Percentiles rank a stretch among this genome's conserved stretches.
These are phyloP conservation scores for Sitta carolinensis DNA, from an alignment of 2,797 vertebrate species.

Conservation along the genomic window DNA sequence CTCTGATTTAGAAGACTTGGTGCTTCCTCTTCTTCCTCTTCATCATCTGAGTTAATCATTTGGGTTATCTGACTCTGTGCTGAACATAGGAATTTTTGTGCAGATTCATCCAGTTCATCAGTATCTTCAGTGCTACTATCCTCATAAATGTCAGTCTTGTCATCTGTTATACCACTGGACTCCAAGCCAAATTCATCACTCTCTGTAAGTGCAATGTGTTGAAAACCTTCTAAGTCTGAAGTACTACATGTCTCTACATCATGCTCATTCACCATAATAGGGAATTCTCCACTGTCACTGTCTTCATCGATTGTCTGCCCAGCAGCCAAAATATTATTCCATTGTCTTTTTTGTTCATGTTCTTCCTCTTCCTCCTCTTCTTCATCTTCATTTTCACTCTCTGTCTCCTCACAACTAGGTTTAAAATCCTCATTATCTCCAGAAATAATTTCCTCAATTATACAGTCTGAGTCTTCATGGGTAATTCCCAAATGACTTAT, in stretches of 20 bases:
- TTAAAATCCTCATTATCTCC: conserved; percentile 73
- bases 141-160: conserved; percentile 55
- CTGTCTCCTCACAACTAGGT: conserved; percentile 61
- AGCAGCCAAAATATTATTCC: neutral
- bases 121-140: conserved; percentile 65
- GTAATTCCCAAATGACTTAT: conserved; percentile 22
- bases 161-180: neutral
- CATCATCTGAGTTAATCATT: conserved; percentile 62
- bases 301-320: conserved; percentile 60
- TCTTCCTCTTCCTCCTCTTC: conserved; percentile 53
- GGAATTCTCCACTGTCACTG: conserved; percentile 71
- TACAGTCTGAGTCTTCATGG: conserved; percentile 80
- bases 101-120: conserved; percentile 70
- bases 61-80: neutral
- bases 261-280: neutral
- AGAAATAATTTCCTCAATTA: conserved; percentile 79
- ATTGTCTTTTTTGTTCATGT: neutral
- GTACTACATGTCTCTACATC: conserved; percentile 58
- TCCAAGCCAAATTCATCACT: conserved; percentile 62
- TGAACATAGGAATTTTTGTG: neutral
- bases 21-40: conserved; percentile 69
- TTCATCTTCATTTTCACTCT: conserved; percentile 68
- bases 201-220: conserved; percentile 64
- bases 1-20: conserved; percentile 11
- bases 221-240: conserved; percentile 80